Base-by-base conservation (phyloP, 2,797 vertebrate genomes). In the Oceanodroma leucorhoa region DNA sequence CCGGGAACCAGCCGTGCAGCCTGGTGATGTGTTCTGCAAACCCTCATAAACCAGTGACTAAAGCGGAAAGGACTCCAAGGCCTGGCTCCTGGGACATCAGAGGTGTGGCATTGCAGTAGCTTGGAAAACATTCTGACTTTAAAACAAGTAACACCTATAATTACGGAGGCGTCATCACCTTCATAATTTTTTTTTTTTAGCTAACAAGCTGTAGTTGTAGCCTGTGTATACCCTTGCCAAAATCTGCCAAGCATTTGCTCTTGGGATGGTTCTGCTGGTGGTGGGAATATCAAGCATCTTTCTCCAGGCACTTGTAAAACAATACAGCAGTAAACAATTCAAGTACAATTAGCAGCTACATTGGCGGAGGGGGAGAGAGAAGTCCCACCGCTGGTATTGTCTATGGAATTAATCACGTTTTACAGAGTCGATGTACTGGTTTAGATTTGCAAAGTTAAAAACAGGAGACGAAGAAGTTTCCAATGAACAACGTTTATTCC, bases 121-220 rank as follows among this genome's bases (percentile, higher is more conserved):
- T 96, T 97, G 97, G 97, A 97, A 98, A 98, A 98, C 97, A 97
- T 94, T 96, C 96, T 86, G 91, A 70, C 93, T 97, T 97, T 98
- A 96, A 96, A 98, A 95, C 96, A 97, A 94, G 95, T 85, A 97
- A 97, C 97, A 98, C 97, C 97, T 98, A 94, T 98, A 98, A 98
- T 98, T 98, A 98, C 15, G 23, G 93, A 98, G 96, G 98, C 93
- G 93, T 98, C 98, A 97, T 97, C 96, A 96, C 96, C 97, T 97
- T 96, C 91, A 87, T 97, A 83, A 78, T 79, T 91, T 60, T 73
- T 91, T 94, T 94, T 75, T 48, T 81, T 93, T 62, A 79, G 87
- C 96, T 97, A 97, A 96, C 96, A 94, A 97, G 97, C 91, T 94
- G 81, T 67, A 96, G 96, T 96, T 83, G 96, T 85, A 96, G 95